Base-by-base conservation (phyloP, 2,888 invertebrate genomes). In the Elmis aenea region DNA sequence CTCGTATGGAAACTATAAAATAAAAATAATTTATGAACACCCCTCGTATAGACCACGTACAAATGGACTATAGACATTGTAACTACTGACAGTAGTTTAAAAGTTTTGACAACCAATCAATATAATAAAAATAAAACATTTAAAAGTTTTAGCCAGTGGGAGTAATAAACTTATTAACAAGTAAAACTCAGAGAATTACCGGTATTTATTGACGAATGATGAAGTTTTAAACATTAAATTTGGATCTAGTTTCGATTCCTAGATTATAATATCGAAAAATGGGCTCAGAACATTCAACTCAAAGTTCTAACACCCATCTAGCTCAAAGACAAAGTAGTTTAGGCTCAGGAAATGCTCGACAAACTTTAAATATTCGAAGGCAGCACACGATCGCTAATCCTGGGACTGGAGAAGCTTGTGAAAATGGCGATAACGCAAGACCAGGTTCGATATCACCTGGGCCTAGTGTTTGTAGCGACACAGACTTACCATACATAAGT, bases 401-500 rank as follows among this genome's bases (percentile, higher is more conserved):
- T 3, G 65, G 68, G 6, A 49, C 55, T 26, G 55, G 54, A 14
- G 53, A 55, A 6, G 50, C 48, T 13, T 40, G 40, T 11, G 60
- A 60, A 25, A 49, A 42, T 15, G 32, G 33, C 5, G 60, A 57
- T 28, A 73, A 73, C 20, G 62, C 69, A 0, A 75, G 84, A 1
- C 83, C 81, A 2, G 79, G 84, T 2, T 83, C 82, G 46, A 82
- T 81, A 3, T 90, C 90, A 0, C 91, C 91, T 0, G 88, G 90
- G 0, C 83, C 89, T 0, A 91, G 90, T 54, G 82, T 92, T 5
- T 91, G 91, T 60, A 88, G 88, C 0, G 89, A 90, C 61, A 85
- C 88, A 0, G 92, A 92, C 62, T 69, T 92, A 33, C 92, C 92
- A 0, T 92, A 92, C 63, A 88, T 92, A 54, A 91, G 91, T 0